Evolutionary conservation across 2,888 invertebrate genomes (phyloP).

Genomic region (Hartigia nigra): DNA sequence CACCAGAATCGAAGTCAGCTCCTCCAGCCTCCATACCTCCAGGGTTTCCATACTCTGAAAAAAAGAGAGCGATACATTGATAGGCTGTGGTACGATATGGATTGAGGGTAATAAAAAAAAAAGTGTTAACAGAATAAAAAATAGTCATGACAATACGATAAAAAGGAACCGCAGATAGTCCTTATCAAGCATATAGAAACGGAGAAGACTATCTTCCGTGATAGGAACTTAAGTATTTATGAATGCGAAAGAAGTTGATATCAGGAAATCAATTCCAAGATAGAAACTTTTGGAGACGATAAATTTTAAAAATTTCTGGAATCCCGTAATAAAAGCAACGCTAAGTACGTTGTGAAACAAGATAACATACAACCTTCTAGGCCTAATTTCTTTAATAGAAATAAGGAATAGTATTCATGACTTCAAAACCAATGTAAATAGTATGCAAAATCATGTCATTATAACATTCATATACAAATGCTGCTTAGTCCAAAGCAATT

Average conservation of each 20-base stretch:
- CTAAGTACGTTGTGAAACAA: not conserved
- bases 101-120: not conserved
- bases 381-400: not conserved
- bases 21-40: conserved; percentile 83
- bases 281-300: not conserved
- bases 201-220: not conserved
- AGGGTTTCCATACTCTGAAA: conserved; percentile 79
- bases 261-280: not conserved
- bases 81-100: not conserved
- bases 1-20: conserved; percentile 85
- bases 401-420: not conserved
- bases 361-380: not conserved
- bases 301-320: not conserved
- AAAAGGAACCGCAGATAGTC: not conserved
- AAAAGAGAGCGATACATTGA: conserved; percentile 21
- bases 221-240: not conserved
- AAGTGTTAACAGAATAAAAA: not conserved
- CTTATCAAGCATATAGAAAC: not conserved
- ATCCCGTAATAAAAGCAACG: not conserved
- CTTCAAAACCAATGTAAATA: not conserved
- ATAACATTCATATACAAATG: not conserved
- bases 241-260: not conserved
- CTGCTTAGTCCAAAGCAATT: not conserved
- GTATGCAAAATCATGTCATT: not conserved
- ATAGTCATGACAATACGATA: not conserved